phyloP scores from a whole-genome alignment of 1,140 invertebrate genomes.

The Pomacea maculata region DNA sequence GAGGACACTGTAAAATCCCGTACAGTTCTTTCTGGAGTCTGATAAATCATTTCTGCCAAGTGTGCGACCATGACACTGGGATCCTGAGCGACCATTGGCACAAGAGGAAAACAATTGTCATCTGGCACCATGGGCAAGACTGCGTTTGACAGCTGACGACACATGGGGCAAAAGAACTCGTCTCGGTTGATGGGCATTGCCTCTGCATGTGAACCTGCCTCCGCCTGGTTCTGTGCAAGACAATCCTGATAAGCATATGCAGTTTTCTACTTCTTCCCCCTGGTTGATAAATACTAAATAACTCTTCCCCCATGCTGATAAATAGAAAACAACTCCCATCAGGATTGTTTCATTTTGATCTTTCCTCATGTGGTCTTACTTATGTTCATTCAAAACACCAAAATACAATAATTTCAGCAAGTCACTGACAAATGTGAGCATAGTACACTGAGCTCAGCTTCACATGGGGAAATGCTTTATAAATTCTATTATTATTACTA shows the following conservation, averaged over 20 bases:
- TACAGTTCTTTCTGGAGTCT: constrained; percentile 43
- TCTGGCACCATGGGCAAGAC: constrained; percentile 88
- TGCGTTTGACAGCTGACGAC: constrained; percentile 91
- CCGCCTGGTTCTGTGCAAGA: constrained; percentile 15
- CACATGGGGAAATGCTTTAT: not conserved
- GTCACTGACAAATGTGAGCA: no score
- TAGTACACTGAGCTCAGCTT: no score
- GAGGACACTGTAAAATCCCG: no score
- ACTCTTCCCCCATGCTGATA: not conserved
- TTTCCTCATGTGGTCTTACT: no score
- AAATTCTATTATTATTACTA: not conserved
- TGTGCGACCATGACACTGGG: constrained; percentile 49
- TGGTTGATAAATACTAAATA: not conserved
- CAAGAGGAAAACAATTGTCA: constrained; percentile 43
- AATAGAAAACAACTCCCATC: not conserved
- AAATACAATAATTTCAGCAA: no score
- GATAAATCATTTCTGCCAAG: constrained; percentile 56
- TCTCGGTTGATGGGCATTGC: constrained; percentile 70
- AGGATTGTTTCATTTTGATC: no score
- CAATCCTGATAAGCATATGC: not conserved
- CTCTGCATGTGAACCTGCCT: constrained; percentile 40
- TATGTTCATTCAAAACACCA: no score
- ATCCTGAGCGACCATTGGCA: constrained; percentile 43
- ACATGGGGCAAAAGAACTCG: constrained; percentile 93
- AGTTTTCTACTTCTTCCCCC: not conserved